A percentile compares a stretch with the other conserved stretches of the same genome.
Evolutionary conservation across 2,113 vertebrate genomes (phyloP).

Genomic region (Phoenicopterus ruber): DNA sequence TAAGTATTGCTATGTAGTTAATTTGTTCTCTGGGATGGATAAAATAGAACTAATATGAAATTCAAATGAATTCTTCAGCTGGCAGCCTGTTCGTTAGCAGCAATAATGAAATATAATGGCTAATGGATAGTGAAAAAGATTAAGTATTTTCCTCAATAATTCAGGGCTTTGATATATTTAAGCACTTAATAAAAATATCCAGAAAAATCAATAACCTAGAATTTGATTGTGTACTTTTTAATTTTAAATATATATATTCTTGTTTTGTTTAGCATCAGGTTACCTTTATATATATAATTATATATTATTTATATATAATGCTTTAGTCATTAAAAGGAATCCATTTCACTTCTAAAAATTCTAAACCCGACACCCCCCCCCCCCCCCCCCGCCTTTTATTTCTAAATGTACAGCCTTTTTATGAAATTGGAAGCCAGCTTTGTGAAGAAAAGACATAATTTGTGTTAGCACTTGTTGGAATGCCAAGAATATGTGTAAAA

Average conservation of each 20-base stretch:
- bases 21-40: conserved; percentile 22
- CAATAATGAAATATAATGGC: conserved; percentile 19
- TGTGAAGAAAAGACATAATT: neutral
- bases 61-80: conserved; percentile 34
- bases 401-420: neutral
- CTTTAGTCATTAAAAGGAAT: neutral
- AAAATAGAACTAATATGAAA: conserved; percentile 45
- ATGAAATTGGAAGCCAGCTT: neutral
- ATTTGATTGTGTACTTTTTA: neutral
- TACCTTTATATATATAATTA: neutral
- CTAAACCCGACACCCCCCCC: accelerated
- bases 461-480: neutral
- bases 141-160: neutral
- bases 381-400: too few relatives aligned
- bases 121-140: neutral
- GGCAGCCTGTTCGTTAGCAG: conserved; percentile 39
- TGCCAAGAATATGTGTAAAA: neutral
- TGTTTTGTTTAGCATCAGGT: neutral
- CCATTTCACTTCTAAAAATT: neutral
- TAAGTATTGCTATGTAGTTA: conserved; percentile 16
- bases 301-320: too few relatives aligned
- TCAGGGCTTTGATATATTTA: neutral
- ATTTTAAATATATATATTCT: neutral
- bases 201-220: neutral
- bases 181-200: neutral